Evolutionary conservation across 2,888 invertebrate genomes (phyloP).

Genomic region (Pristionchus mayeri): DNA sequence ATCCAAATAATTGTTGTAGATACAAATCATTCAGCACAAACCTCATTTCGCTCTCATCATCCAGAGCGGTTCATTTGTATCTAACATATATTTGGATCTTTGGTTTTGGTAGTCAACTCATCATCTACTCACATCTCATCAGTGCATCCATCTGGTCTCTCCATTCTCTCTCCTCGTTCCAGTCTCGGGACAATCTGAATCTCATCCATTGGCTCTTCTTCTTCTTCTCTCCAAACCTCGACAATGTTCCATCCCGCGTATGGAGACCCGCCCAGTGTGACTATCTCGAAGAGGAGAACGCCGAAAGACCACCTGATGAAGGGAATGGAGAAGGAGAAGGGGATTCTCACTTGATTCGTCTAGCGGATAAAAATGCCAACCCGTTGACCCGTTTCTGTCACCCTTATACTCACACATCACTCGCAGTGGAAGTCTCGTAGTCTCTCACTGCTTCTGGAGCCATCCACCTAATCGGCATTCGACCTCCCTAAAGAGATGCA

Average conservation of each 20-base stretch:
- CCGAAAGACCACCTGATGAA: slow-evolving; percentile 32
- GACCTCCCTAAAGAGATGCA: background rate
- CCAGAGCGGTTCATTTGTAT: too few species aligned
- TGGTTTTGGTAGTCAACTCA: too few species aligned
- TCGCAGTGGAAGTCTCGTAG: slow-evolving; percentile 27
- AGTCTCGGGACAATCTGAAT: slow-evolving; percentile 77
- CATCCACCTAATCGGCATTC: slow-evolving; percentile 32
- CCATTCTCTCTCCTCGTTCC: slow-evolving; percentile 89
- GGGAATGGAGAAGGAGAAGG: background rate
- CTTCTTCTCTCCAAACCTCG: background rate
- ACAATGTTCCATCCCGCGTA: slow-evolving; percentile 5
- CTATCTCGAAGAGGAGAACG: slow-evolving; percentile 37
- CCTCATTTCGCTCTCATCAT: slow-evolving; percentile 74
- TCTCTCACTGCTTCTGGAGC: slow-evolving; percentile 15
- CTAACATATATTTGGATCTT: too few species aligned
- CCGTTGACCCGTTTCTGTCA: too few species aligned
- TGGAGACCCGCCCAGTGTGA: slow-evolving; percentile 28
- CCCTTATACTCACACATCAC: slow-evolving; percentile 43
- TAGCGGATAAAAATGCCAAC: too few species aligned
- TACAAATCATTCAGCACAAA: too few species aligned
- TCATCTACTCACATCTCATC: slow-evolving; percentile 81
- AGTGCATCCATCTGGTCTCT: slow-evolving; percentile 88
- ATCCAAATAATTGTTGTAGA: too few species aligned
- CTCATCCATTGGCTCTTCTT: background rate
- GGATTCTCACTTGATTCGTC: too few species aligned